A percentile compares a stretch with the other conserved stretches of the same genome.
Conservation (phyloP, 2,888 invertebrate species). For the Agonopterix alstromeriana region DNA sequence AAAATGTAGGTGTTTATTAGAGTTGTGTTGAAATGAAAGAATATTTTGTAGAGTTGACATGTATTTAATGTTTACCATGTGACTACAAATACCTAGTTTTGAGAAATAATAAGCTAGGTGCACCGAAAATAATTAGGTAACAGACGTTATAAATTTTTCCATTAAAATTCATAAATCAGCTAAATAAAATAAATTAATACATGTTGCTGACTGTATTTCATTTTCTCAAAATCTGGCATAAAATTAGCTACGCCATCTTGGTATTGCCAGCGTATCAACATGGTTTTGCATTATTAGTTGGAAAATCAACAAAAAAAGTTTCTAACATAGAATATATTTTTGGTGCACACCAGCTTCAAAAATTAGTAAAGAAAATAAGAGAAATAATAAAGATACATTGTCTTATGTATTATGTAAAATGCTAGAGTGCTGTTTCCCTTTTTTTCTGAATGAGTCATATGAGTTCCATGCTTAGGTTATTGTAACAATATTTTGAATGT, state of each 20-base stretch:
- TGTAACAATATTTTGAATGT: not conserved
- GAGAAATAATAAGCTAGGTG: not conserved
- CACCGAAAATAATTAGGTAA: not conserved
- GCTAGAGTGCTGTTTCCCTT: constrained; percentile 54
- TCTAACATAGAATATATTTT: constrained; percentile 24
- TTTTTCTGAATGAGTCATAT: constrained; percentile 11
- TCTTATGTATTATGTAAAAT: constrained; percentile 39
- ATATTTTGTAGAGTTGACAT: constrained; percentile 70
- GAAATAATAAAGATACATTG: constrained; percentile 46
- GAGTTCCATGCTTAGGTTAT: not conserved
- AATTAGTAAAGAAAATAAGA: constrained; percentile 23
- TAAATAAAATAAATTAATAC: not conserved
- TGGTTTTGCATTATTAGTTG: too few relatives aligned
- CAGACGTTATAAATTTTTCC: not conserved
- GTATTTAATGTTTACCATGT: constrained; percentile 74
- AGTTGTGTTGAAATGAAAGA: constrained; percentile 65
- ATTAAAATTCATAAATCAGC: not conserved
- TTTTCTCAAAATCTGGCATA: not conserved
- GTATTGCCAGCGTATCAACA: too few relatives aligned
- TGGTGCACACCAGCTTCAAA: too few relatives aligned
- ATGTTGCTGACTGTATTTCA: not conserved
- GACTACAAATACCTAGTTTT: constrained; percentile 57
- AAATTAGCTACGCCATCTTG: too few relatives aligned
- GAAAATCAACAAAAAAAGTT: too few relatives aligned
- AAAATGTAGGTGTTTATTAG: constrained; percentile 11